Evolutionary conservation across 2,113 vertebrate species (phyloP).

Genomic region (Perognathus longimembris): DNA sequence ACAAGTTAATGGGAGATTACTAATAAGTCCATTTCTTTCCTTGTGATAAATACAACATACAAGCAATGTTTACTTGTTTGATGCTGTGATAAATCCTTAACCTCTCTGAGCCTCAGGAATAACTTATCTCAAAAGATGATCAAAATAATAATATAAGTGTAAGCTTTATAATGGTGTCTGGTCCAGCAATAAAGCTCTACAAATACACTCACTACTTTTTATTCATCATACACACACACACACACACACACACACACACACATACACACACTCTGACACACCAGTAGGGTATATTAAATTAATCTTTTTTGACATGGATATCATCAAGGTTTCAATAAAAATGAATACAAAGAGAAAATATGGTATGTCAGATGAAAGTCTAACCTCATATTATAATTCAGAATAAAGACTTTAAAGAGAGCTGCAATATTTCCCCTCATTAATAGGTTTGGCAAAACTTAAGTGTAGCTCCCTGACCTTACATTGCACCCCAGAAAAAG

Average conservation of each 20-base stretch:
- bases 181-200: background rate
- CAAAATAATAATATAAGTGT: background rate
- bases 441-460: constrained; percentile 1
- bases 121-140: constrained; percentile 3
- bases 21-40: background rate
- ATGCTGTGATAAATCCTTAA: background rate
- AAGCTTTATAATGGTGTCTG: background rate
- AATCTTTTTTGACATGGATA: background rate
- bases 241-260: too few species aligned
- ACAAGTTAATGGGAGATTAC: background rate
- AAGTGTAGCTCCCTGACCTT: background rate
- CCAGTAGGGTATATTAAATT: background rate
- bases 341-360: background rate
- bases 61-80: background rate
- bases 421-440: background rate
- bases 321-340: background rate
- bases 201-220: background rate
- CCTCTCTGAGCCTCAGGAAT: background rate
- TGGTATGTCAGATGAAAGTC: background rate
- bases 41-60: background rate
- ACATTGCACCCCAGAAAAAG: background rate
- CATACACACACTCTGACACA: too few species aligned
- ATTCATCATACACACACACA: background rate
- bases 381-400: background rate
- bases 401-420: constrained; percentile 17